Evolutionary conservation across 1,140 invertebrate species (phyloP).

Genomic region (Cyphomyrmex costatus): DNA sequence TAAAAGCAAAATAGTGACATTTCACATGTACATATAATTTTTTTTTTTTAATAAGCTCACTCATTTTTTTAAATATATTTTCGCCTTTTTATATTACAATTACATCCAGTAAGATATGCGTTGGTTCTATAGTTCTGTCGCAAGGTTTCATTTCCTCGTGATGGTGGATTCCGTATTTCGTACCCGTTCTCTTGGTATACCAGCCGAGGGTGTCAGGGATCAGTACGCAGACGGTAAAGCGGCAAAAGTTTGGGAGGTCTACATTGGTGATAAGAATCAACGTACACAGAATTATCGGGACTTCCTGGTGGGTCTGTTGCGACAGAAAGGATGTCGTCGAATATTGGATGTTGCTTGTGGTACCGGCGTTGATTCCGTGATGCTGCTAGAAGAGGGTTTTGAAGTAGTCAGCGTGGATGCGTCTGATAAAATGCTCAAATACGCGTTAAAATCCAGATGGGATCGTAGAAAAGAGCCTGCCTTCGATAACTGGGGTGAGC

Average conservation of each 20-base stretch:
- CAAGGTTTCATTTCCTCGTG: not conserved
- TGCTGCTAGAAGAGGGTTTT: constrained; percentile 95
- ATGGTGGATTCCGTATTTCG: constrained; percentile 90
- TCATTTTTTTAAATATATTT: not conserved
- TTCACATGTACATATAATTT: not conserved
- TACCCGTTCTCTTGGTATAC: constrained; percentile 92
- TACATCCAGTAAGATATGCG: not conserved
- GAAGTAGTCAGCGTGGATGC: constrained; percentile 94
- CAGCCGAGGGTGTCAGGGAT: constrained; percentile 93
- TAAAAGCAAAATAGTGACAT: not conserved
- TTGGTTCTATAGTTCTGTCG: not conserved
- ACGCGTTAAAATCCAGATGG: constrained; percentile 95
- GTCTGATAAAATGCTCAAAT: constrained; percentile 96
- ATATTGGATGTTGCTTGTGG: constrained; percentile 95
- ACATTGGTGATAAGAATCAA: constrained; percentile 94
- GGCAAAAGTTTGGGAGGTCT: constrained; percentile 95
- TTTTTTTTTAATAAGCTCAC: not conserved
- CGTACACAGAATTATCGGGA: constrained; percentile 94
- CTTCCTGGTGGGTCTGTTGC: constrained; percentile 92
- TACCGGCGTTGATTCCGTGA: constrained; percentile 95
- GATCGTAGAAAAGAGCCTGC: constrained; percentile 91
- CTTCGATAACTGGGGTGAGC: constrained; percentile 94
- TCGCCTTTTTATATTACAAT: not conserved
- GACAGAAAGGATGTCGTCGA: constrained; percentile 89
- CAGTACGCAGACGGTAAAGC: constrained; percentile 96